Percentiles rank a stretch among this genome's conserved stretches.
Evolutionary conservation across 2,113 vertebrate genomes (phyloP).

Genomic region (Microtus pennsylvanicus): DNA sequence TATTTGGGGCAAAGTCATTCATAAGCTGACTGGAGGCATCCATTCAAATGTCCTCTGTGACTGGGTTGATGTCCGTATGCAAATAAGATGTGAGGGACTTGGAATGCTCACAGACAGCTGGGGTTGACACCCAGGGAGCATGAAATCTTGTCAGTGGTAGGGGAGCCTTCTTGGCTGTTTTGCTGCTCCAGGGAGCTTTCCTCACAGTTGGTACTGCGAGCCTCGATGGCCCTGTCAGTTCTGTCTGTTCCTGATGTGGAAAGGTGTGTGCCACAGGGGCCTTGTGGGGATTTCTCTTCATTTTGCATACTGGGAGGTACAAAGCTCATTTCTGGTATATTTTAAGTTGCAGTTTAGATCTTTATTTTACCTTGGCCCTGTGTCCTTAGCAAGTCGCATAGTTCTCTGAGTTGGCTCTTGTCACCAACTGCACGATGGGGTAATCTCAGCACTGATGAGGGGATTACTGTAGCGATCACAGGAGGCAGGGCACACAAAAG

Average conservation of each 20-base stretch:
- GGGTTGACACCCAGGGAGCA: neutral
- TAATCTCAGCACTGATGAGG: neutral
- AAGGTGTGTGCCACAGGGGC: neutral
- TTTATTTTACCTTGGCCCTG: conserved; percentile 11
- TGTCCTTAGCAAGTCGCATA: neutral
- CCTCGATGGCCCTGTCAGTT: conserved; percentile 11
- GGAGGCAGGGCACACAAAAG: neutral
- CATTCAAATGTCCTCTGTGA: conserved; percentile 50
- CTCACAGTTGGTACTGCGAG: neutral
- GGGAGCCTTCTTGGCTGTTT: neutral
- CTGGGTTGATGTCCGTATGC: conserved; percentile 10
- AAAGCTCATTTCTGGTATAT: conserved; percentile 18
- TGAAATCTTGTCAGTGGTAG: neutral
- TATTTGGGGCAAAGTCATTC: conserved; percentile 43
- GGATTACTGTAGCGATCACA: neutral
- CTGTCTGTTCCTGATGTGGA: neutral
- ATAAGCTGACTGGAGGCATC: conserved; percentile 34
- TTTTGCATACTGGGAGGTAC: neutral
- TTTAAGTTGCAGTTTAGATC: conserved; percentile 37
- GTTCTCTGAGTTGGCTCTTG: neutral
- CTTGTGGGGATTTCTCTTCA: neutral
- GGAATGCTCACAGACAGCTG: neutral
- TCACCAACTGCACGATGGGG: neutral
- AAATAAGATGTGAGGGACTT: conserved; percentile 57
- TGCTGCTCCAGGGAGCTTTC: neutral